Evolutionary conservation across 2,797 vertebrate genomes (phyloP).

Genomic region (Microctenopoma steveboyesi): DNA sequence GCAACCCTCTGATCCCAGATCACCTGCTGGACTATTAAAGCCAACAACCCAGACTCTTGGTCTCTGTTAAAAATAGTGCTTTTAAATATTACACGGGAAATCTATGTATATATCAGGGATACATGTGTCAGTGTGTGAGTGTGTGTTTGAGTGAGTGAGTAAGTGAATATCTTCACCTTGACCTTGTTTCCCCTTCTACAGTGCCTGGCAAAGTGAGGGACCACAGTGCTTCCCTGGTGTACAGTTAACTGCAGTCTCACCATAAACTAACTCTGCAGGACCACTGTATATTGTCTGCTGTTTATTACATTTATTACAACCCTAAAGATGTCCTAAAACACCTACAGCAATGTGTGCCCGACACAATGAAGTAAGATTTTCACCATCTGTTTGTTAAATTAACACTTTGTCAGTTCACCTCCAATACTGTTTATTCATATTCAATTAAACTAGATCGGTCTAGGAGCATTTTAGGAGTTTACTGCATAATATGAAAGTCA

Average conservation of each 20-base stretch:
- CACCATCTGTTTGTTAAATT: constrained; percentile 31
- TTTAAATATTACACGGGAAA: constrained; percentile 61
- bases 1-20: constrained; percentile 21
- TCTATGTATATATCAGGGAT: constrained; percentile 17
- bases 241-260: constrained; percentile 34
- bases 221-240: constrained; percentile 25
- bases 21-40: constrained; percentile 56
- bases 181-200: constrained; percentile 41
- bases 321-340: constrained; percentile 7
- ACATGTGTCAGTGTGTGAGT: not conserved
- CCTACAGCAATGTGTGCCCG: constrained; percentile 1
- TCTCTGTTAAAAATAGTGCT: constrained; percentile 28
- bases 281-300: constrained; percentile 24
- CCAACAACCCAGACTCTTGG: constrained; percentile 9
- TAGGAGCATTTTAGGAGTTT: constrained; percentile 22
- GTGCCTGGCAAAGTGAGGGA: constrained; percentile 9
- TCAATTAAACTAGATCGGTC: constrained; percentile 2
- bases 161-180: constrained; percentile 37
- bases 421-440: not conserved
- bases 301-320: constrained; percentile 8
- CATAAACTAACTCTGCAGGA: constrained; percentile 34
- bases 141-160: constrained; percentile 8
- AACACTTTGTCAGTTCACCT: constrained; percentile 15
- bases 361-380: not conserved
- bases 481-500: constrained; percentile 19